Base-by-base conservation (phyloP, 2,888 invertebrate species). In the Tupiocoris notatus region DNA sequence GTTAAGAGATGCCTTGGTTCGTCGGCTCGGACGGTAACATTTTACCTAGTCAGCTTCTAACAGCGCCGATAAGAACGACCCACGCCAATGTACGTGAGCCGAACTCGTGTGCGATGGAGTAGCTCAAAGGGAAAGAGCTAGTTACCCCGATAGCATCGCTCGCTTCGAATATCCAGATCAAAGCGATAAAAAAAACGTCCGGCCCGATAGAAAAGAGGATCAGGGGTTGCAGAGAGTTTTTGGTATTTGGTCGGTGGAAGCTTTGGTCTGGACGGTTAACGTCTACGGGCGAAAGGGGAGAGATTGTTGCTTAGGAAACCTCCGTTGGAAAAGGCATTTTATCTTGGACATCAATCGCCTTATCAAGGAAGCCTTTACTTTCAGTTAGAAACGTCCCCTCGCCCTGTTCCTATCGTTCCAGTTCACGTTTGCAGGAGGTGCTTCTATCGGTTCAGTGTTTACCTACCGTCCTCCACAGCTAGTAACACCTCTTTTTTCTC, bases 311-410 rank as follows among this genome's bases (percentile, higher is more conserved):
- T 56, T 56, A 56, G 67, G 67, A 56, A 67, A 67, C 67, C 7
- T 39, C 20, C 54, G 20, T 39, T 22, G 54, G 39, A 39, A 39
- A 23, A 17, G 23, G 24, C 24, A 12, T 65, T 65, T 65, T 67
- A 67, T 67, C 67, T 67, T 20, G 57, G 56, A 56, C 67, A 67
- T 67, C 67, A 67, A 67, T 67, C 67, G 67, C 67, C 67, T 67
- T 67, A 67, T 67, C 67, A 56, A 56, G 21, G 20, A 20, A 25
- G 56, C 18, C 67, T 18, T 66, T 66, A 66, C 67, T 67, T 67
- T 67, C 67, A 67, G 67, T 67, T 67, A 67, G 54, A 56, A 39
- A 39, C 39, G 39, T 3, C 12, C 39, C 39, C 12, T 39, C 39
- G n/a, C n/a, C n/a, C n/a, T n/a, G n/a, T n/a, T n/a, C n/a, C n/a